phyloP scores from a whole-genome alignment of 2,113 vertebrate species.

The Columba janthina region DNA sequence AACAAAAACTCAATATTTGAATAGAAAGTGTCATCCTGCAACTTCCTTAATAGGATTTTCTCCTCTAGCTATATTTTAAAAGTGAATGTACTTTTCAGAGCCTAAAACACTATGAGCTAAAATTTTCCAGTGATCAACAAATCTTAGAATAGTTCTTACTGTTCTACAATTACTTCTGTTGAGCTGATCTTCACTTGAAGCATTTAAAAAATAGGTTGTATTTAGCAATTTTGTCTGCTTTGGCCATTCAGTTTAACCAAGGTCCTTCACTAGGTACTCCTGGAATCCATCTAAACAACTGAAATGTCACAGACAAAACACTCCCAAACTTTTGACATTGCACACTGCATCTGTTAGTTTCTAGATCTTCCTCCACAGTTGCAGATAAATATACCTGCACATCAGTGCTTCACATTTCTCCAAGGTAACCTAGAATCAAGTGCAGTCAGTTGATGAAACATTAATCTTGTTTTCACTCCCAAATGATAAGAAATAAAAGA shows the following conservation, averaged over 20 bases:
- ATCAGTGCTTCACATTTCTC: background rate
- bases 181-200: background rate
- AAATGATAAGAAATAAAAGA: background rate
- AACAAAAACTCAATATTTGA: background rate
- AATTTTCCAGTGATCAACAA: background rate
- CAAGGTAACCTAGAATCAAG: background rate
- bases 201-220: accelerated
- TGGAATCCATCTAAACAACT: background rate
- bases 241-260: background rate
- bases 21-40: background rate
- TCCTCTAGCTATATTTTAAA: background rate
- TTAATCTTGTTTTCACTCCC: background rate
- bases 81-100: background rate
- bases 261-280: background rate
- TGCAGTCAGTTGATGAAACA: background rate
- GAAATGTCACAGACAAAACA: background rate
- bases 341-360: background rate
- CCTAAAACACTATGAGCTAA: background rate
- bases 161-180: background rate
- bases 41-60: background rate
- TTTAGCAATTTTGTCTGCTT: background rate
- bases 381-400: background rate
- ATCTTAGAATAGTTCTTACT: background rate
- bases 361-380: background rate
- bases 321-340: background rate